Conservation (phyloP, 2,888 invertebrate genomes). For the Dorcus hopei region DNA sequence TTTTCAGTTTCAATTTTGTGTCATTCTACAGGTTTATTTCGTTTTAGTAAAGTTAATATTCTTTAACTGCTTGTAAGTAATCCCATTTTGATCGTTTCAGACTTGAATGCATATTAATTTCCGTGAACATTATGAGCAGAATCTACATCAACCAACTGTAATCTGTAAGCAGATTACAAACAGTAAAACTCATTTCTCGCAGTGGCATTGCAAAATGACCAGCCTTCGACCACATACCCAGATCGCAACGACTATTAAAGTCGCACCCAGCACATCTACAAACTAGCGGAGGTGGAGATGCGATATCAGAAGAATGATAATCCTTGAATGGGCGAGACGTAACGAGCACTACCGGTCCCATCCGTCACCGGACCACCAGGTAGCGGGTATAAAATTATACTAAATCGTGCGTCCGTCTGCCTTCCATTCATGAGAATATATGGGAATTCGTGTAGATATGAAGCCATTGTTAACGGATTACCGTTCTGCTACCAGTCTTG, state of each 20-base stretch:
- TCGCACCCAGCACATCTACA: conserved; percentile 21
- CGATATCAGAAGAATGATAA: conserved; percentile 45
- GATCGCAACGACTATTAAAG: conserved; percentile 3
- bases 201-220: neutral
- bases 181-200: neutral
- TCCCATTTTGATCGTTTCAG: too few species aligned
- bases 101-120: too few species aligned
- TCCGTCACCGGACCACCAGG: conserved; percentile 49
- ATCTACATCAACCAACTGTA: too few species aligned
- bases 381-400: conserved; percentile 50
- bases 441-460: conserved; percentile 47
- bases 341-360: conserved; percentile 45
- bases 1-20: too few species aligned
- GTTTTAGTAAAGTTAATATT: too few species aligned
- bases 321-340: conserved; percentile 45
- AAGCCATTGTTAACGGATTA: conserved; percentile 48
- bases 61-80: too few species aligned
- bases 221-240: neutral
- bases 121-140: too few species aligned
- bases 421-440: conserved; percentile 45
- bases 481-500: conserved; percentile 47
- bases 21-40: too few species aligned
- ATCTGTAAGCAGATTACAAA: too few species aligned
- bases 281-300: conserved; percentile 37
- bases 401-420: conserved; percentile 47